These are phyloP conservation scores for Luperina nickerlii DNA, from an alignment of 2,888 invertebrate genomes.

Conservation along the genomic window DNA sequence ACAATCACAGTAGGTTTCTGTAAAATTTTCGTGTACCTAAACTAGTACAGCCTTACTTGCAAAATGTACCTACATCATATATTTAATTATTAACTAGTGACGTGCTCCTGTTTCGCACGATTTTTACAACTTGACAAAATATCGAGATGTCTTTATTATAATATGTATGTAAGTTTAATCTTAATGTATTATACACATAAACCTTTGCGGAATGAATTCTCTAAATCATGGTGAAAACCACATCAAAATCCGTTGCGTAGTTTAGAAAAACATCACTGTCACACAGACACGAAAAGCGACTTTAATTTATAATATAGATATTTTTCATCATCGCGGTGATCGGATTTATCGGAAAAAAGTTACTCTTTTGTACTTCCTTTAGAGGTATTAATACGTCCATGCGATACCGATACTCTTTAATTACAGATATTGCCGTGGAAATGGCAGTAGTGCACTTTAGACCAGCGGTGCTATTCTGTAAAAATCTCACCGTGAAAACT, in stretches of 20 bases:
- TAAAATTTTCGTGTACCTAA: slow-evolving; percentile 9
- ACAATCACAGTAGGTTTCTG: slow-evolving; percentile 50
- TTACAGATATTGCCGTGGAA: slow-evolving; percentile 33
- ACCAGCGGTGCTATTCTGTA: no score
- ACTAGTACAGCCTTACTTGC: background rate
- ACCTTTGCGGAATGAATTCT: background rate
- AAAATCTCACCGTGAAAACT: no score
- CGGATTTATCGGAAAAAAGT: background rate
- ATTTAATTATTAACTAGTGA: background rate
- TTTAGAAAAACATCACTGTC: background rate
- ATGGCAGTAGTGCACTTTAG: slow-evolving; percentile 30
- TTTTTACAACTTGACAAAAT: background rate
- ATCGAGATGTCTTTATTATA: background rate
- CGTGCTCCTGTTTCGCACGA: background rate
- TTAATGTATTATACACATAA: background rate
- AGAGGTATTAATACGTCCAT: background rate
- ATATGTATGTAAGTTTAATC: background rate
- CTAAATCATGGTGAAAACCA: background rate
- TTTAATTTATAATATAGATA: background rate
- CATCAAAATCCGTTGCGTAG: background rate
- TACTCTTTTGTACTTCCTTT: background rate
- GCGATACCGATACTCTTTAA: slow-evolving; percentile 15
- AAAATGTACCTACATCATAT: background rate
- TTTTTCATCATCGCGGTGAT: background rate
- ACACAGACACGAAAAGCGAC: background rate